Evolutionary conservation across 1,140 invertebrate species (phyloP).

Genomic region (Anthonomus grandis): DNA sequence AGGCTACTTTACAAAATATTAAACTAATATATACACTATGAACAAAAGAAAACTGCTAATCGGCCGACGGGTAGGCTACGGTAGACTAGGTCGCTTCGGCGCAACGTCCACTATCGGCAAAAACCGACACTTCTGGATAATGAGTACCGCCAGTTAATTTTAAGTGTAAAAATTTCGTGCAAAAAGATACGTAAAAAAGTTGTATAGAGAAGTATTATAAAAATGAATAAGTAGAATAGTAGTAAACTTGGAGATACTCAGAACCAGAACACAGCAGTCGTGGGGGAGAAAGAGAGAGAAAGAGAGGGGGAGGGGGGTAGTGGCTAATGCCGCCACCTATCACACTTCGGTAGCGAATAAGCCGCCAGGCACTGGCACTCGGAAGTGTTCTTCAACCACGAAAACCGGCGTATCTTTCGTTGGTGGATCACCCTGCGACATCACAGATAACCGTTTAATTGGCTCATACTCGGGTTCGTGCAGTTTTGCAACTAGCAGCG

Average conservation of each 20-base stretch:
- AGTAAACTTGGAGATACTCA: slow-evolving; percentile 17
- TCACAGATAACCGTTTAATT: slow-evolving; percentile 47
- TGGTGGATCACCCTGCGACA: slow-evolving; percentile 34
- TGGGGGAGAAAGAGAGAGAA: neutral
- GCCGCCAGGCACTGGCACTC: slow-evolving; percentile 51
- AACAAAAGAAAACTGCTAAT: slow-evolving; percentile 29
- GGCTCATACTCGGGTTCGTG: slow-evolving; percentile 44
- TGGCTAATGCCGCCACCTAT: slow-evolving; percentile 20
- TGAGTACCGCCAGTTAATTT: slow-evolving; percentile 13
- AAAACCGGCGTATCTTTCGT: slow-evolving; percentile 51
- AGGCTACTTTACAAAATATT: slow-evolving; percentile 16
- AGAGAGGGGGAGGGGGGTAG: too few species aligned
- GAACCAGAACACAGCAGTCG: slow-evolving; percentile 21
- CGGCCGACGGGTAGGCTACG: slow-evolving; percentile 14
- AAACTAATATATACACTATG: slow-evolving; percentile 39
- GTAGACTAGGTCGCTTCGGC: slow-evolving; percentile 8
- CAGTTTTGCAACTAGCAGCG: slow-evolving; percentile 43
- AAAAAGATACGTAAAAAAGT: slow-evolving; percentile 38
- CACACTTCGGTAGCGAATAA: slow-evolving; percentile 64
- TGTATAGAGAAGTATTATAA: slow-evolving; percentile 7
- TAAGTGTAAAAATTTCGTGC: slow-evolving; percentile 10
- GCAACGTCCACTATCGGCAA: slow-evolving; percentile 15
- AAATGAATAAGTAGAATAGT: slow-evolving; percentile 1
- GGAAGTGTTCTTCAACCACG: slow-evolving; percentile 63
- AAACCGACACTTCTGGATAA: slow-evolving; percentile 9